These are phyloP conservation scores for Gavialis gangeticus DNA, from an alignment of 2,113 vertebrate genomes.

Conservation along the genomic window DNA sequence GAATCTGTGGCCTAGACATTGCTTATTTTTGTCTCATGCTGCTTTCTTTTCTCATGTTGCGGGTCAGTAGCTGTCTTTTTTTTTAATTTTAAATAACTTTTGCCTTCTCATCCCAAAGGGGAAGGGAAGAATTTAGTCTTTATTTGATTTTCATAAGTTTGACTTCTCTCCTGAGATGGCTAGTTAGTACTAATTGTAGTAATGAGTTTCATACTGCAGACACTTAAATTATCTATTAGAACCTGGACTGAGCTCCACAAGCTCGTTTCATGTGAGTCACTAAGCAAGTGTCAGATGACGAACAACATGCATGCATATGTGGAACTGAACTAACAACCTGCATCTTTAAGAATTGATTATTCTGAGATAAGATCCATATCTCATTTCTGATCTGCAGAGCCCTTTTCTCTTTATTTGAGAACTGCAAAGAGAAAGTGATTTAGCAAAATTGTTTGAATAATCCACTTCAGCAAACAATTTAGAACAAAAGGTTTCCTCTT, in stretches of 20 bases:
- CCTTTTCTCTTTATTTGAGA: background rate
- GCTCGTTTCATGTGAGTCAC: accelerated
- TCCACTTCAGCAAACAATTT: background rate
- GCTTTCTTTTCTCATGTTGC: background rate
- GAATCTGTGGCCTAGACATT: background rate
- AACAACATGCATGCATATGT: accelerated
- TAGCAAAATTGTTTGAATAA: background rate
- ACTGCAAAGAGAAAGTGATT: background rate
- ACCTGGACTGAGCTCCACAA: background rate
- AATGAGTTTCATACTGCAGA: background rate
- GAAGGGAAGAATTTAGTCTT: background rate
- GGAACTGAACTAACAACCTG: background rate
- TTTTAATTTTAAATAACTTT: background rate
- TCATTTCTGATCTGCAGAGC: background rate
- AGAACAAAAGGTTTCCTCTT: background rate
- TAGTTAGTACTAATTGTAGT: background rate
- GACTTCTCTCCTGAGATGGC: background rate
- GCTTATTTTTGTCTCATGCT: too few relatives aligned
- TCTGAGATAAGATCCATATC: background rate
- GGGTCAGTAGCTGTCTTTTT: background rate
- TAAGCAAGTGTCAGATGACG: background rate
- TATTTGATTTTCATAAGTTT: background rate
- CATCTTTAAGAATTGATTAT: background rate
- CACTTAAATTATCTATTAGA: background rate
- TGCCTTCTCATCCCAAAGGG: background rate